A percentile compares a stretch with the other conserved stretches of the same genome.
These are phyloP conservation scores for Hipparchia sbordonii DNA, from an alignment of 2,888 invertebrate genomes.

Conservation along the genomic window DNA sequence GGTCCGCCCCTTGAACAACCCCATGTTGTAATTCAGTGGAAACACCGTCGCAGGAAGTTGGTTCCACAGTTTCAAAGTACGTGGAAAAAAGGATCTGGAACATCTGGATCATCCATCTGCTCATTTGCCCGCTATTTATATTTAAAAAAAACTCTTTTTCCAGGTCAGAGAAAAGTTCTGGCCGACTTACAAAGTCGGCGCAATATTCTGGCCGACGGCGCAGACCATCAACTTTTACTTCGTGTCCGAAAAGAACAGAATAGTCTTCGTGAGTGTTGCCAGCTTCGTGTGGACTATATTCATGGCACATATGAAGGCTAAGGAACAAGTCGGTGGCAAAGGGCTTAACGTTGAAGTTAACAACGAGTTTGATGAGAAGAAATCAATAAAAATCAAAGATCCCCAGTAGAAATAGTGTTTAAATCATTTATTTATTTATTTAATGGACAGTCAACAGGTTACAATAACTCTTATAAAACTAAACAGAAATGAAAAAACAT, in stretches of 20 bases:
- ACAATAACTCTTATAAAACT: too few species aligned
- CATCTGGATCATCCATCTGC: too few species aligned
- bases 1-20: too few species aligned
- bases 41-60: too few species aligned
- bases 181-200: constrained; percentile 87
- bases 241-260: constrained; percentile 87
- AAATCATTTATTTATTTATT: not conserved
- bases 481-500: too few species aligned
- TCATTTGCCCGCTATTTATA: too few species aligned
- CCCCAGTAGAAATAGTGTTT: not conserved
- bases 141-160: too few species aligned
- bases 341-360: not conserved
- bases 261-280: constrained; percentile 87
- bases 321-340: constrained; percentile 31
- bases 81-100: too few species aligned
- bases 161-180: constrained; percentile 82
- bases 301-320: constrained; percentile 88
- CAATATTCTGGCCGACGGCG: constrained; percentile 87
- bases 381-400: constrained; percentile 1
- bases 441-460: too few species aligned
- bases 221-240: constrained; percentile 89
- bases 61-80: too few species aligned
- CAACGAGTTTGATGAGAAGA: not conserved
- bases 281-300: constrained; percentile 90
- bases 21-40: too few species aligned